These are phyloP conservation scores for Hypomecis punctinalis DNA, from an alignment of 2,888 invertebrate genomes.

Conservation along the genomic window DNA sequence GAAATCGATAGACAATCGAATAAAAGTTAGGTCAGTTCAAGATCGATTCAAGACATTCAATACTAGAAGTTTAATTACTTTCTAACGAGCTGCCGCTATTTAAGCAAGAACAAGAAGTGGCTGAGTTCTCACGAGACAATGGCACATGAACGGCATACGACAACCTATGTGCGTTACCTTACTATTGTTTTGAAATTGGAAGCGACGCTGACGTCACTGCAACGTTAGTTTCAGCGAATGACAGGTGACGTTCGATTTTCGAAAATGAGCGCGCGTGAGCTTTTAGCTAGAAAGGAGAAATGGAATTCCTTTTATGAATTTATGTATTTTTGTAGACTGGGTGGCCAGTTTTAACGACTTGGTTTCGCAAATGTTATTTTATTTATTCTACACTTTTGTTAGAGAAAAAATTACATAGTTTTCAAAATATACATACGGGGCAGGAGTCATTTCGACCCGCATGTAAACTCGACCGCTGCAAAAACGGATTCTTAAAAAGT, in stretches of 20 bases:
- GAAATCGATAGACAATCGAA: no score
- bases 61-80: constrained; percentile 71
- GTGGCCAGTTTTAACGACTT: no score
- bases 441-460: no score
- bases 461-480: no score
- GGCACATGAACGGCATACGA: constrained; percentile 60
- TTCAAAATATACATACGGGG: no score
- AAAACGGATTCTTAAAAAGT: no score
- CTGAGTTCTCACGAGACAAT: constrained; percentile 75
- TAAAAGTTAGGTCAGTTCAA: constrained; percentile 8
- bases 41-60: constrained; percentile 11
- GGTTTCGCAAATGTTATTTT: no score
- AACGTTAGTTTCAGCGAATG: constrained; percentile 72
- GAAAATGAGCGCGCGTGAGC: constrained; percentile 37
- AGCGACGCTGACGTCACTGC: constrained; percentile 67
- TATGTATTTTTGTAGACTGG: no score
- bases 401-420: no score
- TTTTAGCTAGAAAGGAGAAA: not conserved
- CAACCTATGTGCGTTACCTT: constrained; percentile 67
- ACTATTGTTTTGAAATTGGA: constrained; percentile 76
- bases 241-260: constrained; percentile 44
- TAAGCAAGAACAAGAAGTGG: constrained; percentile 56
- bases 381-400: no score
- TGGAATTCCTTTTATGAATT: no score
- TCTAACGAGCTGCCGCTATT: constrained; percentile 72